Evolutionary conservation across 2,113 vertebrate species (phyloP), one percentile per base, ranked within the genome.

Genomic region (Conger conger): DNA sequence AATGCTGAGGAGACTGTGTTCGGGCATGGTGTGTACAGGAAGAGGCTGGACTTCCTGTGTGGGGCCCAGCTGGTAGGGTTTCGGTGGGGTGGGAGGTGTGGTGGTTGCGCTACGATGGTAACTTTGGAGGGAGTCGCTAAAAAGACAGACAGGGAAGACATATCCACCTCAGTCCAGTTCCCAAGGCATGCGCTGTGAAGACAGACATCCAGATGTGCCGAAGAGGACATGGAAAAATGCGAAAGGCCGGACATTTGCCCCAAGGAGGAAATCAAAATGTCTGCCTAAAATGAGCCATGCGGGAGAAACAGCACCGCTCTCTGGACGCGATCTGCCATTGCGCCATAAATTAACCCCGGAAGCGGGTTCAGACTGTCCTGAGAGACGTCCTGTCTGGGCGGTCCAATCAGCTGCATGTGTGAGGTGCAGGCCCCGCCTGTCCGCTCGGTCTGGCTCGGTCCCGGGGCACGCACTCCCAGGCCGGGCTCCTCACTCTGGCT

Each of bases 401-500:
- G 68, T 73, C 68, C 68, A 73, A 73, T 73, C 68, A 73, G 68
- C 5, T 73, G 8, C n/a, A 11, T 0, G 27, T 11, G n/a, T n/a
- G 68, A 73, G n/a, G 20, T 63, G 30, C 38, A 33, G 82, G 23
- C 60, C 11, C 5, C 92, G 91, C 57, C 40, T 90, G 82, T 84
- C 89, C 92, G 88, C 91, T 90, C 91, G 92, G 90, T 90, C 36
- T 92, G 88, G 88, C 86, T 90, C 86, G 79, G 88, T 93, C 88
- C 88, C 89, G 82, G 89, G 92, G 88, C 91, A 93, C 91, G 91
- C 89, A 90, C 84, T 91, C 83, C 85, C 88, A 85, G 92, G 91
- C 83, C 85, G 76, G 3, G 37, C 6, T 38, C 60, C 11, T 8
- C 45, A 50, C 91, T 91, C 91, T 88, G 91, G 86, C 89, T 91